phyloP scores from a whole-genome alignment of 2,113 vertebrate genomes.

The Leucosticte australis region DNA sequence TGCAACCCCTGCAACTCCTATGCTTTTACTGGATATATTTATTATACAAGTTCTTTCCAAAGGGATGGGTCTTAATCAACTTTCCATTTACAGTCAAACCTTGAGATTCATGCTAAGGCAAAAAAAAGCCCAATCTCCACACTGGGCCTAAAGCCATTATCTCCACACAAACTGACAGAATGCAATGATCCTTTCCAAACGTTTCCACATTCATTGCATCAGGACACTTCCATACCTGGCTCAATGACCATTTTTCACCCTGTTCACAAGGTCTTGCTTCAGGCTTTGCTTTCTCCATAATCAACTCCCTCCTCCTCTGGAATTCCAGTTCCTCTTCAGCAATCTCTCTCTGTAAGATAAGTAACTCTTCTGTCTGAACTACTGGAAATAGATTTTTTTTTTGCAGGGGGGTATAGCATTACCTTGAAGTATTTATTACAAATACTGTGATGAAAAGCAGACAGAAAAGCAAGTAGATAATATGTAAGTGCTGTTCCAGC shows the following conservation, averaged over 20 bases:
- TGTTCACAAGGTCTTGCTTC: slow-evolving; percentile 72
- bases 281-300: slow-evolving; percentile 76
- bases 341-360: slow-evolving; percentile 66
- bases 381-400: background rate
- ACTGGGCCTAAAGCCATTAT: background rate
- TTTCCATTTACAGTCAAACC: background rate
- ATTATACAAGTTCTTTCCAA: background rate
- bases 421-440: background rate
- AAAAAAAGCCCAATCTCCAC: background rate
- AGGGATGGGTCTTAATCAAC: background rate
- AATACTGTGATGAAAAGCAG: background rate
- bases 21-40: background rate
- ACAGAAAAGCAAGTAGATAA: background rate
- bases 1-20: background rate
- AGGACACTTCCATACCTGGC: slow-evolving; percentile 61
- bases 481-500: background rate
- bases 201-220: background rate
- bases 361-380: background rate
- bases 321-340: slow-evolving; percentile 77
- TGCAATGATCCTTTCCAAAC: background rate
- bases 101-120: background rate
- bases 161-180: background rate
- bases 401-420: background rate
- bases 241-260: slow-evolving; percentile 73
- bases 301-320: slow-evolving; percentile 80